Evolutionary conservation across 2,888 invertebrate genomes (phyloP).

Genomic region (Noctua comes): DNA sequence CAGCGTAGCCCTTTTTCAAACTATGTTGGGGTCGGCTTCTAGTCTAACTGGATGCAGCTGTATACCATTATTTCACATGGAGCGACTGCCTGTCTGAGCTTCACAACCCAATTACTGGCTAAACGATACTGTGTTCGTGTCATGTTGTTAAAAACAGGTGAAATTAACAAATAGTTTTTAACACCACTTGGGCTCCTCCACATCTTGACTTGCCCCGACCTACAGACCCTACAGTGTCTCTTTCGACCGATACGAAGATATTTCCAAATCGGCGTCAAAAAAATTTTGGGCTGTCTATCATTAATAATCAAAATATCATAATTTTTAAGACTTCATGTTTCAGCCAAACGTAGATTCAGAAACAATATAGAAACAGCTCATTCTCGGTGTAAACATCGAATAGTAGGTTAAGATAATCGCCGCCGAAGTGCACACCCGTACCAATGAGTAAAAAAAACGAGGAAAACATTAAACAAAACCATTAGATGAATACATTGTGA

Average conservation of each 20-base stretch:
- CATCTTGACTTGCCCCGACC: not conserved
- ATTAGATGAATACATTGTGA: conserved; percentile 13
- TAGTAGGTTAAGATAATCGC: not conserved
- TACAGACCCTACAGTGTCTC: not conserved
- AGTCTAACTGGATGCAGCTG: not conserved
- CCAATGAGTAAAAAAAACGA: conserved; percentile 22
- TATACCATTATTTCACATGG: not conserved
- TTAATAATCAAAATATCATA: not conserved
- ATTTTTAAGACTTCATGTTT: not conserved
- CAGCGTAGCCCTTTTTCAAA: no score
- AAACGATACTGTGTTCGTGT: not conserved
- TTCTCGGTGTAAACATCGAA: conserved; percentile 5
- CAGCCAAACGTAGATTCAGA: not conserved
- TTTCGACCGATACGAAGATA: not conserved
- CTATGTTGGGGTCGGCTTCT: not conserved
- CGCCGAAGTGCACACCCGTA: conserved; percentile 13
- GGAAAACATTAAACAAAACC: conserved; percentile 23
- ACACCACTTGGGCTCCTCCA: not conserved
- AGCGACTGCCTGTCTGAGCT: not conserved
- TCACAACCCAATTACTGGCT: not conserved
- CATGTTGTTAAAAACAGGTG: not conserved
- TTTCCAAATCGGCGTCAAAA: not conserved
- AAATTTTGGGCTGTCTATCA: no score
- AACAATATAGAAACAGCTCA: not conserved
- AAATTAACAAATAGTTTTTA: not conserved